Base-by-base conservation (phyloP, 2,113 vertebrate species). In the Tyto alba region DNA sequence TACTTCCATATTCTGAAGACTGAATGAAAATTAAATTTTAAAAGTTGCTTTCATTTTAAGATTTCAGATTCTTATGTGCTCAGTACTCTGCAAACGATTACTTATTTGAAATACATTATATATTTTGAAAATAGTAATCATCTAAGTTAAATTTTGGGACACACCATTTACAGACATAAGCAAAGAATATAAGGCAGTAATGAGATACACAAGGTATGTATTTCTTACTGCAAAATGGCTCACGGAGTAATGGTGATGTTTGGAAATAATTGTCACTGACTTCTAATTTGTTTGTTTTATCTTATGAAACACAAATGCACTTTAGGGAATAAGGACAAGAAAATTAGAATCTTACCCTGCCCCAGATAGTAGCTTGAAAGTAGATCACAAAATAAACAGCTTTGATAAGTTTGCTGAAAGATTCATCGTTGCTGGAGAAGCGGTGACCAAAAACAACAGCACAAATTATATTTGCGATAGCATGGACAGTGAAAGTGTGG, bases 381-480 rank as follows among this genome's bases (percentile, higher is more conserved):
- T 95, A 96, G 92, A 98, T 78, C 73, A 97, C 96, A 56, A 92
- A 90, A 91, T 93, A 48, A 56, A 95, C 78, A 60, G 96, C 90
- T 95, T 96, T 94, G 78, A 94, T 96, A 88, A 98, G 78, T 47
- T 96, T 93, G 55, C 85, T 60, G 90, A 98, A 98, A 89, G 96
- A 93, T 56, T 95, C 79, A 22, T 98, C 97, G 59, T 97, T 80
- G 0, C 47, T 94, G 78, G 96, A 79, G 73, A 97, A 97, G 69
- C 67, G 74, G 59, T 85, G 91, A 22, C 98, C 95, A 0, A 98
- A 97, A 77, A 96, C 84, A 15, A 98, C 95, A 59, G 71, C 77
- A 57, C 85, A 96, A 15, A 91, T 98, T 16, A 98, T 95, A 40
- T 97, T 98, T 48, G 96, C 93, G 1, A 88, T 67, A 41, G 96